Conservation (phyloP, 92 coral and sea anemone species). For the Porites cylindrica region DNA sequence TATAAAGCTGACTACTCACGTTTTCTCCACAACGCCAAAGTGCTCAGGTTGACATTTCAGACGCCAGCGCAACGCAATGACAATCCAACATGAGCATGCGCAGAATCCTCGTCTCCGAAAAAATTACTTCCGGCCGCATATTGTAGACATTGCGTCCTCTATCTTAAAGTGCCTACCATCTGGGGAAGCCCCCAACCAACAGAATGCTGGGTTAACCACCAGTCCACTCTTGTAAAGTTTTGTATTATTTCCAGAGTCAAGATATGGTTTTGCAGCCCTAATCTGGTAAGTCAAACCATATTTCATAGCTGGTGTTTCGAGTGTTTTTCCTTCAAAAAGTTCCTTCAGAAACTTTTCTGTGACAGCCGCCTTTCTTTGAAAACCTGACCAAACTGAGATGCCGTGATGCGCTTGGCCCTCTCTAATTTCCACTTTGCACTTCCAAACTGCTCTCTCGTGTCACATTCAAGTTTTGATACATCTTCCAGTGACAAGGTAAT, state of each 20-base stretch:
- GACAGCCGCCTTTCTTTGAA: conserved; percentile 26
- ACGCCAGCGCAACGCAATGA: too few relatives aligned
- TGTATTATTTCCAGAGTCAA: conserved; percentile 25
- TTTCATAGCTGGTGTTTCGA: conserved; percentile 41
- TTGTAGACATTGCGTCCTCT: too few relatives aligned
- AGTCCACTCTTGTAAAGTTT: conserved; percentile 24
- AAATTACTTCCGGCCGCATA: too few relatives aligned
- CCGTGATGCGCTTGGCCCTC: conserved; percentile 44
- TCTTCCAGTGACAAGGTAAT: conserved; percentile 35
- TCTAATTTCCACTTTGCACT: conserved; percentile 1
- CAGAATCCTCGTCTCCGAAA: too few relatives aligned
- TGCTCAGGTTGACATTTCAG: too few relatives aligned
- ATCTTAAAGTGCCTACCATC: conserved; percentile 3
- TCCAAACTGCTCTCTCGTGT: conserved; percentile 26
- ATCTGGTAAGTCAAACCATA: conserved; percentile 39
- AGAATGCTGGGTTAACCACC: conserved; percentile 36
- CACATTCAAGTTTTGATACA: conserved; percentile 45
- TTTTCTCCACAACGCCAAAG: too few relatives aligned
- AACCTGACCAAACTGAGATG: conserved; percentile 50
- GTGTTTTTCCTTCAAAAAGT: conserved; percentile 37
- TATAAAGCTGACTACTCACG: too few relatives aligned
- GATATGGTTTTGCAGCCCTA: conserved; percentile 41
- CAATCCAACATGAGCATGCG: too few relatives aligned
- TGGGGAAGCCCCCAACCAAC: conserved; percentile 50
- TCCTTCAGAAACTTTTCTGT: conserved; percentile 42